Evolutionary conservation across 1,140 invertebrate species (phyloP).

Genomic region (Centruroides sculpturatus): DNA sequence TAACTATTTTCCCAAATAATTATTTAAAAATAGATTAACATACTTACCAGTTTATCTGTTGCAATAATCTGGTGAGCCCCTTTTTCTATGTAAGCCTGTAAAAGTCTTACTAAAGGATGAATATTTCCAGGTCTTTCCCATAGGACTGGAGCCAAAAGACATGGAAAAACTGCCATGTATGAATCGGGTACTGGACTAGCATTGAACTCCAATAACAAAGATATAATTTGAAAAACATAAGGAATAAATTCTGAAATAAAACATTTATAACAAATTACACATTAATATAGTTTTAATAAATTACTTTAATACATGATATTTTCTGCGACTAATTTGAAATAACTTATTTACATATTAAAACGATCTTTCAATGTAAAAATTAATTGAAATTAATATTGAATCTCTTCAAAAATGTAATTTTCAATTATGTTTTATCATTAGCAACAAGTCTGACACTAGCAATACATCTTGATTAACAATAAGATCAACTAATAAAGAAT

Average conservation of each 20-base stretch:
- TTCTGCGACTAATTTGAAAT: too few relatives aligned
- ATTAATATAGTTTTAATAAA: too few relatives aligned
- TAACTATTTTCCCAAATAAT: neutral
- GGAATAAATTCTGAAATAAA: constrained; percentile 75
- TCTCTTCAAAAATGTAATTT: too few relatives aligned
- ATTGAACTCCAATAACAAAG: constrained; percentile 74
- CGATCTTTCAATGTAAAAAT: too few relatives aligned
- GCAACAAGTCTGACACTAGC: too few relatives aligned
- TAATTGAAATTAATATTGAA: too few relatives aligned
- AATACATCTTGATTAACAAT: too few relatives aligned
- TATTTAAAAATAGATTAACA: neutral
- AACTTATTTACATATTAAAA: too few relatives aligned
- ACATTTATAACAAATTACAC: too few relatives aligned
- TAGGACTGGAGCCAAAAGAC: constrained; percentile 65
- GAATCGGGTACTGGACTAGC: constrained; percentile 46
- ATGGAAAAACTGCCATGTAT: constrained; percentile 79
- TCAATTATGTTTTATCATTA: too few relatives aligned
- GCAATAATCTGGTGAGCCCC: constrained; percentile 55
- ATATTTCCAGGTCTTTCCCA: constrained; percentile 90
- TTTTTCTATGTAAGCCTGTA: constrained; percentile 68
- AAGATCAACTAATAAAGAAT: too few relatives aligned
- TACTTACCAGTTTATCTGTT: constrained; percentile 45
- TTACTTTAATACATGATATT: too few relatives aligned
- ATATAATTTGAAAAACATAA: constrained; percentile 93
- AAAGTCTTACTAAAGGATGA: constrained; percentile 69